Base-by-base conservation (phyloP, 2,888 invertebrate genomes). In the Drosophila melanosoma region DNA sequence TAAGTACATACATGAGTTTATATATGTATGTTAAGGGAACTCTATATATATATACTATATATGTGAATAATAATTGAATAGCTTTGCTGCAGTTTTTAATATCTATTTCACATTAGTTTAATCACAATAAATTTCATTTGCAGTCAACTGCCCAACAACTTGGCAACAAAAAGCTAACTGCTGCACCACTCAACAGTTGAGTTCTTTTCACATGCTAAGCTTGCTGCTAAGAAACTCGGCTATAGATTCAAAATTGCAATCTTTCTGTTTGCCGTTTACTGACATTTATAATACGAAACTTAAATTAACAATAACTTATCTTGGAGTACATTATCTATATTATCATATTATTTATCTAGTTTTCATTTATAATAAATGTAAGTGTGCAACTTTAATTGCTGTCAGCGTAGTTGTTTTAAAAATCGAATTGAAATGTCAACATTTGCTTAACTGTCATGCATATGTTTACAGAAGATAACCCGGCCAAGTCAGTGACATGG, bases 371-470 rank as follows among this genome's bases (percentile, higher is more conserved):
- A n/a, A n/a, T 17, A 12, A 11, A 48, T 20, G 12, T 12, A 2
- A 17, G 20, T 52, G 57, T 62, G 49, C 49, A 49, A 35, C 42
- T 56, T 67, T 69, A 76, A 77, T 80, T 68, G 68, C 62, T 57
- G 64, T 60, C 32, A 62, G 65, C 58, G 70, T 63, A 75, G 70
- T 60, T 63, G 54, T 63, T 77, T 53, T 69, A 45, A 59, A 63
- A 77, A 69, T 76, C 64, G 52, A 69, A 81, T 77, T 64, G 78
- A 67, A 81, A 67, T 79, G 79, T 81, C 81, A 79, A 79, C 79
- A 79, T 79, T 79, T 81, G 64, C 69, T 77, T 70, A 64, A 57
- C 69, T 74, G 81, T 48, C 80, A 65, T 62, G 67, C 53, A 76
- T 45, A 59, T 64, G 57, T 48, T 42, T 29, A 29, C 45, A 45